Evolutionary conservation across 92 coral and sea anemone genomes (phyloP), one percentile per base, ranked within the genome.

Genomic region (Chrysogorgia sp.): DNA sequence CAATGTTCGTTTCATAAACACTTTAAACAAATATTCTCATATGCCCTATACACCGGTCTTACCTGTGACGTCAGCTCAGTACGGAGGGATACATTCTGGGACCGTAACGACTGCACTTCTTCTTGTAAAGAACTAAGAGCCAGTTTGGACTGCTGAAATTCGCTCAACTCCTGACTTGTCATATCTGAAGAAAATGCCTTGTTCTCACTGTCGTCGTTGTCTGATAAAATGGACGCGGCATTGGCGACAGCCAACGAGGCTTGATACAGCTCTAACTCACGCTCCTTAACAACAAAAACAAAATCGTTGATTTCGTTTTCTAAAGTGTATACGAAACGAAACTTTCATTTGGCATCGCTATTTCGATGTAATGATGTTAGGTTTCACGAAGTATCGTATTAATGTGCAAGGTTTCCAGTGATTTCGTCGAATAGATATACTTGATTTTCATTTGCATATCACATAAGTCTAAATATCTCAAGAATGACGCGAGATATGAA

Each of bases 171-270:
- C 64, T 89, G 85, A 75, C 79, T 79, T 34, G 90, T 83, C 28
- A 89, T 63, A 53, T 63, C 86, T 43, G 80, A 60, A 10, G 92
- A 67, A 59, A 61, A 87, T 17, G 84, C 52, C 23, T 68, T 37
- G 19, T 80, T 55, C 2, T 80, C 90, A 26, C 75, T 17, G 7
- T 92, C 21, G 26, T 85, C 87, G 14, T 92, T 67, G 41, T 88
- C 92, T 0, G 96, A 90, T 34, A 96, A 88, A 50, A 88, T 92
- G 23, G 99, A 96, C 31, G 99, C 97, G 25, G 99, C 99, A 21
- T 88, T 91, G 32, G 99, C 99, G 13, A 96, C 97, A 22, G 99
- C 96, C 26, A 92, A 81, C 20, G 93, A 93, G 2, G 99, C 99
- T 68, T 96, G 97, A 55, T 87, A 81, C 41, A 94, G 86, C 63